phyloP scores from a whole-genome alignment of 2,797 vertebrate species.

The Pogonophryne albipinna region DNA sequence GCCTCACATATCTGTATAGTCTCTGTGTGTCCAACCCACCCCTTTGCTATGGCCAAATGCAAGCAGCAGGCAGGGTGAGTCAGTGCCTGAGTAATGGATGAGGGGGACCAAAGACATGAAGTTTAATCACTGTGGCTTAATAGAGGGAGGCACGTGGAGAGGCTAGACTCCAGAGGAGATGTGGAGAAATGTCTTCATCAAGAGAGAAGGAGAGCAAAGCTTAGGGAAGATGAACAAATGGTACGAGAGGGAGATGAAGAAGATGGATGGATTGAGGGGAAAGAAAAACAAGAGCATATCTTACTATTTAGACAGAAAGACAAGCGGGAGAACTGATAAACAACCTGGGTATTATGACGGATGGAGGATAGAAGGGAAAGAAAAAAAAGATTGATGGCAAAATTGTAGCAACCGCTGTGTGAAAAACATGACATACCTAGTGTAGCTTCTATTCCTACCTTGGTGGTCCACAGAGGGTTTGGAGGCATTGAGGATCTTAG shows the following conservation, averaged over 20 bases:
- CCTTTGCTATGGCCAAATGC: conserved; percentile 26
- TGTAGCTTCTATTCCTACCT: conserved; percentile 84
- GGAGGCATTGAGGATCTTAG: conserved; percentile 94
- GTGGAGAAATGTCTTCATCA: conserved; percentile 30
- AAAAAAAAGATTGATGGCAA: background rate
- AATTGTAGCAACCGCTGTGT: background rate
- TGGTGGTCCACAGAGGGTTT: conserved; percentile 94
- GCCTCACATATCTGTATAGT: conserved; percentile 27
- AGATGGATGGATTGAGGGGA: background rate
- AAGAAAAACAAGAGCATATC: conserved; percentile 2
- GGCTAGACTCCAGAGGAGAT: conserved; percentile 27
- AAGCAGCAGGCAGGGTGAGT: conserved; percentile 41
- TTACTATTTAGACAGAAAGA: conserved; percentile 1
- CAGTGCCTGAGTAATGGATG: conserved; percentile 57
- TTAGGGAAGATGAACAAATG: conserved; percentile 10
- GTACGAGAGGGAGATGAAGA: background rate
- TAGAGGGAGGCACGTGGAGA: conserved; percentile 33
- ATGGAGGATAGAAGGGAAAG: background rate
- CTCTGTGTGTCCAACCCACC: conserved; percentile 25
- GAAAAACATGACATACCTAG: background rate
- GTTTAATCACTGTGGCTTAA: conserved; percentile 70
- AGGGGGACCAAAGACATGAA: conserved; percentile 43
- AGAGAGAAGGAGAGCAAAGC: conserved; percentile 21
- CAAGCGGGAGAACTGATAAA: conserved; percentile 4
- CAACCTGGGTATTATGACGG: background rate